Conservation (phyloP, 2,797 vertebrate genomes). For the Apodemus agrarius region DNA sequence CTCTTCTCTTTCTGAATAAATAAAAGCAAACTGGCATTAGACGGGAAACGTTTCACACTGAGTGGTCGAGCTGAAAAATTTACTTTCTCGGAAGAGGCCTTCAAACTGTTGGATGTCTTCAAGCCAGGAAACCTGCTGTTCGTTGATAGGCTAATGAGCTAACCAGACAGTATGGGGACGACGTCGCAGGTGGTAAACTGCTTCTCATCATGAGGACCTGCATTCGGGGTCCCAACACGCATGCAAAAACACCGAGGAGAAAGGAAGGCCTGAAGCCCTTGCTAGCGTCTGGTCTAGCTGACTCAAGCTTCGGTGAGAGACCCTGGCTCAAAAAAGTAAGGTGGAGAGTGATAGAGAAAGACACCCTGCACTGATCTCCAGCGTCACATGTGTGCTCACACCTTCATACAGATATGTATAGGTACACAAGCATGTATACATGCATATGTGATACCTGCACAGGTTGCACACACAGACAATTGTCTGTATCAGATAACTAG, state of each 20-base stretch:
- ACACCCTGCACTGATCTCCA: not conserved
- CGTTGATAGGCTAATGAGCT: not conserved
- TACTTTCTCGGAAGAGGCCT: not conserved
- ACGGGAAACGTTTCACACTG: constrained; percentile 34
- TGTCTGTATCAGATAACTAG: constrained; percentile 11
- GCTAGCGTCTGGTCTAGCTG: not conserved
- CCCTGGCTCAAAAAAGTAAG: not conserved
- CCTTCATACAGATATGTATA: not conserved
- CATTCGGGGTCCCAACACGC: not conserved
- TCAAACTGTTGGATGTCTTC: not conserved
- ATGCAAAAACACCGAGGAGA: not conserved
- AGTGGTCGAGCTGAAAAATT: not conserved
- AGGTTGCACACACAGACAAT: not conserved
- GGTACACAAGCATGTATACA: not conserved
- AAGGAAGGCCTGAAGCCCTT: not conserved
- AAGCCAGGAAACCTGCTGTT: constrained; percentile 45
- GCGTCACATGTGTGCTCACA: not conserved
- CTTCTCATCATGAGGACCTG: not conserved
- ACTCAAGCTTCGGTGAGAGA: not conserved
- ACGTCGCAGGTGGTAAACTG: not conserved
- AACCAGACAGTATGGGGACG: not conserved
- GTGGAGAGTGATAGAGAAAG: not conserved
- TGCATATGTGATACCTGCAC: not conserved
- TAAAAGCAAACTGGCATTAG: constrained; percentile 7
- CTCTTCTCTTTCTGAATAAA: not conserved